Base-by-base conservation (phyloP, 2,797 vertebrate genomes). In the Xerus rutilus region DNA sequence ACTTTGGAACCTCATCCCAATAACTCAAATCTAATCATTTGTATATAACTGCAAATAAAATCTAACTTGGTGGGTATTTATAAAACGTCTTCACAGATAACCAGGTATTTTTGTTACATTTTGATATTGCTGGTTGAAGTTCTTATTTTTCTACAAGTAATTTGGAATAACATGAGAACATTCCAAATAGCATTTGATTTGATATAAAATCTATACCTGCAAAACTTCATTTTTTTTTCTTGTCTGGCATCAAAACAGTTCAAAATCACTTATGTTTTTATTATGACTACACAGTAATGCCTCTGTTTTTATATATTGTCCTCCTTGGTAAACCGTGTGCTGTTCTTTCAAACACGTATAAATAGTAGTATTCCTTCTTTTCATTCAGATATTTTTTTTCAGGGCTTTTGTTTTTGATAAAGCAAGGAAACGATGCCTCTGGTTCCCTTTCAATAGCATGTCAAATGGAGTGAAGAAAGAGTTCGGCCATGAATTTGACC, bases 351-450 rank as follows among this genome's bases (percentile, higher is more conserved):
- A 98, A 43, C n/a, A 10, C 78, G 30, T 95, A 59, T 97, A 94
- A 95, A 90, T 76, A 92, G 65, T 72, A 92, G 94, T 93, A 84
- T 95, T 97, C 97, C 94, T 98, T 98, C 95, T 96, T 98, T 94
- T 98, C 96, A 98, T 96, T 98, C 82, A 97, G 94, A 91, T 97
- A 94, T 98, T 98, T 97, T 98, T 98, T 15, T 98, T 78, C 98
- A 99, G 99, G 99, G 99, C 99, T 35, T 99, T 99, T 98, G 98
- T 99, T 98, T 99, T 99, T 98, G 99, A 99, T 99, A 99, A 99
- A 98, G 99, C 99, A 98, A 99, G 98, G 98, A 99, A 99, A 98
- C 99, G 99, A 98, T 99, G 99, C 98, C 99, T 99, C 97, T 99
- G 99, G 99, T 99, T 99, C 93, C 99, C 99, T 94, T 99, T 99